Base-by-base conservation (phyloP, 1,140 invertebrate species). In the Zaprionus davidi region DNA sequence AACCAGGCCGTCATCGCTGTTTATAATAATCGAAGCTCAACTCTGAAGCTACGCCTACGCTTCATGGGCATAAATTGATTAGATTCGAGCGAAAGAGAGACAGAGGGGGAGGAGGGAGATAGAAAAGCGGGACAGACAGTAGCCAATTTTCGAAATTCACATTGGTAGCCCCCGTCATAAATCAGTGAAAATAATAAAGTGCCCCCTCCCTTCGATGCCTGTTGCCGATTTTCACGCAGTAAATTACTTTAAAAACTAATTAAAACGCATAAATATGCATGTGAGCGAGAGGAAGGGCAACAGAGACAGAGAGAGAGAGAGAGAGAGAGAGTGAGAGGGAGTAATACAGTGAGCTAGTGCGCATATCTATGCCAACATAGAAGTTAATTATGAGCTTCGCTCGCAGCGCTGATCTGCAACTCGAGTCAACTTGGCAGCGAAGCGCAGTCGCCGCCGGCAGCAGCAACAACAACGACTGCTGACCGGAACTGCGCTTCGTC, bases 401-500 rank as follows among this genome's bases (percentile, higher is more conserved):
- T 38, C 51, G 17, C 60, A 65, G 62, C 51, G 28, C 49, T 55
- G 70, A 72, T 72, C 70, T 79, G 36, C 56, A 68, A 73, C 67
- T 56, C 38, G 55, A 53, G 41, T 17, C 46, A 78, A 68, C 51
- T n/a, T 22, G 7, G 22, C 17, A 20, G 46, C n/a, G 20, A 17
- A 49, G n/a, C 20, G 46, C 46, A 49, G 46, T 13, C 51, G 51
- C 51, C 15, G 51, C 51, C n/a, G 7, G 55, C 53, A 13, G 34
- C 12, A 46, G 41, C 41, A 44, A 7, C 58, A 12, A 46, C 67
- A 17, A 44, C 17, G 7, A 53, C 57, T 46, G 22, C 51, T 46
- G 66, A 90, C 85, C 84, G 84, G 84, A 88, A 88, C 85, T 88
- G 71, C 84, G 85, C 75, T 71, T 78, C 71, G 81, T 4, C 78